Evolutionary conservation across 2,113 vertebrate genomes (phyloP).

Genomic region (Crocuta crocuta): DNA sequence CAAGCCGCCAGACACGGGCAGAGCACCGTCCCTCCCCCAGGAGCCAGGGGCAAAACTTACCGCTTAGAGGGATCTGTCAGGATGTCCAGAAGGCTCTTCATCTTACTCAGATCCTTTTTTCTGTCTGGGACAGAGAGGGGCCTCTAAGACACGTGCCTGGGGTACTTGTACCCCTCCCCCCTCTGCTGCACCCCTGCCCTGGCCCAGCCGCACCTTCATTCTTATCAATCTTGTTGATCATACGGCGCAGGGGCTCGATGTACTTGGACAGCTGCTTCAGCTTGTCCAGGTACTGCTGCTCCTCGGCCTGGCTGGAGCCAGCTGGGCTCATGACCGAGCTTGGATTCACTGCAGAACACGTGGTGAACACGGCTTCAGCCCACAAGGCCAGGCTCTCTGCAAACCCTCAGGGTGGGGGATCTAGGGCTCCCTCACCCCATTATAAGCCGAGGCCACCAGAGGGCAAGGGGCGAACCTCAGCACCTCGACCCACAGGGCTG

Average conservation of each 20-base stretch:
- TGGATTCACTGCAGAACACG: slow-evolving; percentile 91
- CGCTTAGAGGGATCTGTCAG: slow-evolving; percentile 97
- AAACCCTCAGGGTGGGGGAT: not conserved
- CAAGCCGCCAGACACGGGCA: not conserved
- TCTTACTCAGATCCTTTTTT: slow-evolving; percentile 99
- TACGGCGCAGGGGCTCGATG: slow-evolving; percentile 96
- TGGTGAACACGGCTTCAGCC: not conserved
- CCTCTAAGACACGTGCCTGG: not conserved
- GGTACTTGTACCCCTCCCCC: rapidly evolving
- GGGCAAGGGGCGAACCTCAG: not conserved
- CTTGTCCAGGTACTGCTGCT: slow-evolving; percentile 99
- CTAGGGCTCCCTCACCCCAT: not conserved
- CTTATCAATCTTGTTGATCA: slow-evolving; percentile 99
- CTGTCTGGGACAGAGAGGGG: slow-evolving; percentile 89
- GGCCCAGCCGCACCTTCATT: slow-evolving; percentile 92
- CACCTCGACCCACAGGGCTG: not conserved
- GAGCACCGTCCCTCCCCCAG: not conserved
- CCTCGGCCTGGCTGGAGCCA: slow-evolving; percentile 93
- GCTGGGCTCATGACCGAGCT: slow-evolving; percentile 96
- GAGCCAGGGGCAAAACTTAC: slow-evolving; percentile 81
- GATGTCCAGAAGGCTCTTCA: slow-evolving; percentile 99
- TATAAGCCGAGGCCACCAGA: not conserved
- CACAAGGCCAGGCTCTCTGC: not conserved
- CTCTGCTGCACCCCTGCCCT: rapidly evolving
- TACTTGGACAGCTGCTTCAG: slow-evolving; percentile 98